Base-by-base conservation (phyloP, 1,140 invertebrate genomes). In the Ridgeia piscesae region DNA sequence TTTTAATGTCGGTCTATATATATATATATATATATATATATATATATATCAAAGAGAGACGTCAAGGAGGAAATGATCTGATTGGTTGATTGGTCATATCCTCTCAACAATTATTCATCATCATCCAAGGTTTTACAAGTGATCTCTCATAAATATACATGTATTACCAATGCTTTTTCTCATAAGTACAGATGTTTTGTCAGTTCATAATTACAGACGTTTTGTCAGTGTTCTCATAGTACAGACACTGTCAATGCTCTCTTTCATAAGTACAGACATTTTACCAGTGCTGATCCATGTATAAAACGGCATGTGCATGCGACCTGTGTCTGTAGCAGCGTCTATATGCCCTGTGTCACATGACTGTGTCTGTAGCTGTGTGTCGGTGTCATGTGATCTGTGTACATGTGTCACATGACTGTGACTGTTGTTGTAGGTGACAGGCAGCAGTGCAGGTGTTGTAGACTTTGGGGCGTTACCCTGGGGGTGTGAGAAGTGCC, bases 401-500 rank as follows among this genome's bases (percentile, higher is more conserved):
- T 90, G 33, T 90, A 31, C 35, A 34, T 33, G 35, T 17, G 17
- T 27, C 34, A 90, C 58, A 77, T 21, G 58, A 77, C 27, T 21
- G 17, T 77, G 58, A 77, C 17, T 48, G 34, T 91, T 91, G 34
- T 33, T 34, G 91, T 4, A 34, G 17, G 33, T 35, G 17, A 91
- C 91, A 2, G 91, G 91, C 48, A 35, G 34, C 48, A 35, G 2
- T 91, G 89, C 92, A 6, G 27, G n/a, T 0, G 42, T 92, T 31
- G 34, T 95, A 91, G 92, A 94, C 33, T 94, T 94, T 93, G 94
- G 94, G 34, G 92, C 94, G 34, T 58, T 94, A 21, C 92, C 93
- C 0, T 95, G 94, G 94, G 94, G 94, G 8, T 92, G 92, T 27
- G 92, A 94, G 88, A 91, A 91, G n/a, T 88, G 88, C 33, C 92